phyloP scores from a whole-genome alignment of 2,113 vertebrate species.

The Rhynchomys soricoides region DNA sequence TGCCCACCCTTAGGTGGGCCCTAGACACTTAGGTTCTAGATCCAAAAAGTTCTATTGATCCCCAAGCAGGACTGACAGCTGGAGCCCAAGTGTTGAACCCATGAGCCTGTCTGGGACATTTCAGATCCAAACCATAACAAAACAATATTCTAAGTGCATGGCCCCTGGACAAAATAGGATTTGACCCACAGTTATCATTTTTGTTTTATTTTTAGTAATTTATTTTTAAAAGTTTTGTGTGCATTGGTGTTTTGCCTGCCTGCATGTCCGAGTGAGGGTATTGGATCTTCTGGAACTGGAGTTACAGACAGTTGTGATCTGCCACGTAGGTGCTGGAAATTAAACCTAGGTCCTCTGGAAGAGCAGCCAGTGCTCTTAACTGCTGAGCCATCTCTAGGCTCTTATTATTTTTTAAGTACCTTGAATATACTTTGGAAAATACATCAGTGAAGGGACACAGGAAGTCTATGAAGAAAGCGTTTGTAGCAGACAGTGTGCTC shows the following conservation, averaged over 20 bases:
- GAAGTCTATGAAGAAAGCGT: conserved; percentile 12
- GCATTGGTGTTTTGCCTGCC: not conserved
- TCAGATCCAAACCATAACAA: not conserved
- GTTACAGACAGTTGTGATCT: not conserved
- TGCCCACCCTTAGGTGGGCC: not conserved
- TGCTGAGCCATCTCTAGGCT: not conserved
- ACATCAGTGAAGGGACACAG: not conserved
- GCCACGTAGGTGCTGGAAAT: not conserved
- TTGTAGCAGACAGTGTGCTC: not conserved
- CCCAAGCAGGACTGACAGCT: not conserved
- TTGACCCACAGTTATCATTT: not conserved
- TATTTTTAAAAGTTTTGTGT: not conserved
- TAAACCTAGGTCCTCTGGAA: not conserved
- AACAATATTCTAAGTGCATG: not conserved
- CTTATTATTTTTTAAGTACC: not conserved
- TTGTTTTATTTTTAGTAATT: not conserved
- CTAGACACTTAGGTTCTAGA: not conserved
- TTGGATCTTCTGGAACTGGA: not conserved
- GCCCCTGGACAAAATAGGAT: not conserved
- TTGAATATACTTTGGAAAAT: conserved; percentile 6
- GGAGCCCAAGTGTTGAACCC: not conserved
- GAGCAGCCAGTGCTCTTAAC: not conserved
- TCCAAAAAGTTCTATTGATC: not conserved
- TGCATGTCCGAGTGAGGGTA: not conserved
- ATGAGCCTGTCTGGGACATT: not conserved